A percentile compares a stretch with the other conserved stretches of the same genome.
Evolutionary conservation across 2,888 invertebrate genomes (phyloP).

Genomic region (Scaptomyza polygonia): DNA sequence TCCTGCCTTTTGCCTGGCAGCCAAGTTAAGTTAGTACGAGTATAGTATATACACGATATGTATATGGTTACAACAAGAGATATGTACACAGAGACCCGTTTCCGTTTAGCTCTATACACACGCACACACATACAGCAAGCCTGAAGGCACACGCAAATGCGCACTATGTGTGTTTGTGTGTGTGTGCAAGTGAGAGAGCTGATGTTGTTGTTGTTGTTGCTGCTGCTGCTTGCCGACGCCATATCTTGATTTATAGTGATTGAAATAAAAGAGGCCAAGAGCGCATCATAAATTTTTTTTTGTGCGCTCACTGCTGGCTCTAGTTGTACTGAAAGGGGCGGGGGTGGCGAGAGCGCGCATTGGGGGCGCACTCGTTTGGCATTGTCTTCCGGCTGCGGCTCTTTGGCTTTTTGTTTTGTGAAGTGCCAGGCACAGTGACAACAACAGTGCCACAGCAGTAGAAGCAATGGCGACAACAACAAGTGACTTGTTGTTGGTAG

Average conservation of each 20-base stretch:
- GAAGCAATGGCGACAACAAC: slow-evolving; percentile 21
- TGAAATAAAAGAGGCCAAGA: slow-evolving; percentile 80
- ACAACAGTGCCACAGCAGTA: slow-evolving; percentile 39
- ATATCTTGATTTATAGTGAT: slow-evolving; percentile 81
- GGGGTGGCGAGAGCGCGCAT: slow-evolving; percentile 21
- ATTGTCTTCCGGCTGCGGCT: slow-evolving; percentile 72
- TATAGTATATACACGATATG: slow-evolving; percentile 40
- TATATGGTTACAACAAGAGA: slow-evolving; percentile 45
- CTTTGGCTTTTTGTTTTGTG: slow-evolving; percentile 67
- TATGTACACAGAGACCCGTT: slow-evolving; percentile 61
- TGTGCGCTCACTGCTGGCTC: slow-evolving; percentile 41
- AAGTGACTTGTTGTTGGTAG: slow-evolving; percentile 67
- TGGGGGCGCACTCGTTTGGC: slow-evolving; percentile 64
- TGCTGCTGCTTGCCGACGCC: slow-evolving; percentile 57
- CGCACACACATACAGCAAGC: slow-evolving; percentile 26
- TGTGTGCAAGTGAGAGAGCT: slow-evolving; percentile 17
- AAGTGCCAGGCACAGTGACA: slow-evolving; percentile 66
- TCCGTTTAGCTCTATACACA: slow-evolving; percentile 60
- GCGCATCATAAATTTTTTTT: slow-evolving; percentile 79
- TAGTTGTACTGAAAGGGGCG: neutral
- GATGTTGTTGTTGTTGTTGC: slow-evolving; percentile 15
- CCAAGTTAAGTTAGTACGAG: slow-evolving; percentile 44
- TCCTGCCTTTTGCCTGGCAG: slow-evolving; percentile 55
- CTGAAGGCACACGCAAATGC: slow-evolving; percentile 69
- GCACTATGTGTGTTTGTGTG: slow-evolving; percentile 47